phyloP scores from a whole-genome alignment of 2,113 vertebrate genomes.

The Scophthalmus maximus region DNA sequence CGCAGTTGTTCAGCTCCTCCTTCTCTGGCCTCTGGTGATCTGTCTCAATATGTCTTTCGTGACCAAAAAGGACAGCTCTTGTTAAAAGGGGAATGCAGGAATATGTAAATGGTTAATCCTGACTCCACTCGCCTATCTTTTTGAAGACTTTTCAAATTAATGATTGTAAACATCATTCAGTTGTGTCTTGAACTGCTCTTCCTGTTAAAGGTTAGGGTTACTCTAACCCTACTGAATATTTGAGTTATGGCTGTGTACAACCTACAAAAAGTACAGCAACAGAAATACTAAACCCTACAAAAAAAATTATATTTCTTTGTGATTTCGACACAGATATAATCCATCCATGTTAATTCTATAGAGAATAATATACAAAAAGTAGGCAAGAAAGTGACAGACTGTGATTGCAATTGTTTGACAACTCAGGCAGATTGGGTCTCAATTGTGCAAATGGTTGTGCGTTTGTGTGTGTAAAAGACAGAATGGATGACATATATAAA shows the following conservation, averaged over 20 bases:
- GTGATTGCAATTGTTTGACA: background rate
- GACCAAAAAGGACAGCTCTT: slow-evolving; percentile 30
- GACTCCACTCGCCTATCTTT: background rate
- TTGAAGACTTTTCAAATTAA: slow-evolving; percentile 10
- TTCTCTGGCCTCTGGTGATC: slow-evolving; percentile 47
- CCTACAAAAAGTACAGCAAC: background rate
- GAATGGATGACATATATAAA: too few relatives aligned
- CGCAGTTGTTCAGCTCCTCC: slow-evolving; percentile 51
- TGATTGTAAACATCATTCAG: slow-evolving; percentile 1
- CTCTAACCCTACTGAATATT: too few relatives aligned
- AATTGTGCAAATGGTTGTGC: background rate
- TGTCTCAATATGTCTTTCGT: slow-evolving; percentile 68
- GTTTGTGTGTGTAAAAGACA: slow-evolving; percentile 16
- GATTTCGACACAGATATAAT: background rate
- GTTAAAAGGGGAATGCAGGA: slow-evolving; percentile 32
- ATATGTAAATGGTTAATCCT: background rate
- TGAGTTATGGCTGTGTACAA: background rate
- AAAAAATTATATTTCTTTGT: background rate
- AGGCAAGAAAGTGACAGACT: background rate
- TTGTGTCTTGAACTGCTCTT: background rate
- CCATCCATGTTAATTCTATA: background rate
- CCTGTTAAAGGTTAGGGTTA: too few relatives aligned
- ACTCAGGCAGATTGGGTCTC: background rate
- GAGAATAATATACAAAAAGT: background rate
- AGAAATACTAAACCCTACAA: background rate